Base-by-base conservation (phyloP, 2,113 vertebrate genomes). In the Poeciliopsis turrubarensis region DNA sequence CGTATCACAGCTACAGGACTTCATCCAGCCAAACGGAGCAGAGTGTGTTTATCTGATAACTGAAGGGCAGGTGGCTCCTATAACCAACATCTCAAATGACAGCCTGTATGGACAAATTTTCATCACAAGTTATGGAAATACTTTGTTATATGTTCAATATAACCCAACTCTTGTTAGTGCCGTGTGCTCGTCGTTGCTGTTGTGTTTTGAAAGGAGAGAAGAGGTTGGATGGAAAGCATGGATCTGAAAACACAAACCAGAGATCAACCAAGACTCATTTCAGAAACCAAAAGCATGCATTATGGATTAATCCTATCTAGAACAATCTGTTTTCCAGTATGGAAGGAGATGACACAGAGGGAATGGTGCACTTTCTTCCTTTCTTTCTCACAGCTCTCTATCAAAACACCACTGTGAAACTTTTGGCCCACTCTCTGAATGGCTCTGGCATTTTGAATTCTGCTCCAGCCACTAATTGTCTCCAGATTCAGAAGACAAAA, bases 401-500 rank as follows among this genome's bases (percentile, higher is more conserved):
- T 88, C 80, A 83, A 81, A 87, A 87, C 66, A 82, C 30, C 44
- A 63, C 22, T 44, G 73, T 81, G 67, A 32, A 25, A 69, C 70
- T 79, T 57, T 68, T 68, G 66, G 70, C 74, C 75, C 61, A 60
- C 78, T 51, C 73, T 73, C 57, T 83, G 72, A 82, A 64, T 68
- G 1, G 62, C 80, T 83, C 72, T 86, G 84, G 80, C 82, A 80
- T 82, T 92, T 77, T 41, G 63, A 84, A 78, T 86, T 75, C 73
- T 74, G 30, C 60, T 88, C 85, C 86, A 80, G 66, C 65, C 31
- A 14, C 79, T 84, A 87, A 90, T 86, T 84, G 82, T 82, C 75
- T 88, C 87, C 86, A 89, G 89, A 88, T 86, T 86, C 68, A 44
- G 75, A 70, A 70, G 81, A 76, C 78, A 78, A 79, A 80, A 79